A percentile compares a stretch with the other conserved stretches of the same genome.
Conservation (phyloP, 1,140 invertebrate genomes). For the Danaus plexippus region DNA sequence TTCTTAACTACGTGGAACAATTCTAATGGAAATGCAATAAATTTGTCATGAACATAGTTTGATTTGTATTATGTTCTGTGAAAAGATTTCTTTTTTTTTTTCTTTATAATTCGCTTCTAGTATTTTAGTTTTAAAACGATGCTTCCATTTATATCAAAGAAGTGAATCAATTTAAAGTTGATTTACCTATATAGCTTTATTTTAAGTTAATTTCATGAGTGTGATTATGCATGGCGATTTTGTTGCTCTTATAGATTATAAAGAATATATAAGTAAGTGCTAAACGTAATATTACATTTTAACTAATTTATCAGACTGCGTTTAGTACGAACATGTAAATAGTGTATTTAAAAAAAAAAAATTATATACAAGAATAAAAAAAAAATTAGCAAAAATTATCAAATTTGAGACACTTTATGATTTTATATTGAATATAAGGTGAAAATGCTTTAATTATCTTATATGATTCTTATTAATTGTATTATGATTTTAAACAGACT, state of each 20-base stretch:
- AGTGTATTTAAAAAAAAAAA: constrained; percentile 50
- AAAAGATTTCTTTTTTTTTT: constrained; percentile 27
- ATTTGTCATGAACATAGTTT: no score
- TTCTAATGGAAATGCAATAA: no score
- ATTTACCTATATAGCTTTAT: constrained; percentile 54
- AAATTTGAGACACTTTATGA: constrained; percentile 56
- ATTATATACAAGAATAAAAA: constrained; percentile 25
- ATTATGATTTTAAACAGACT: constrained; percentile 69
- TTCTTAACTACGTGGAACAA: constrained; percentile 5
- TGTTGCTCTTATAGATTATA: constrained; percentile 54
- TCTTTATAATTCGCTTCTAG: constrained; percentile 33
- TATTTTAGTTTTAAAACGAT: constrained; percentile 62
- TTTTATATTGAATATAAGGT: constrained; percentile 68
- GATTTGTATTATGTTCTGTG: no score
- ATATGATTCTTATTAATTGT: constrained; percentile 61
- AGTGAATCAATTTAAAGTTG: constrained; percentile 64
- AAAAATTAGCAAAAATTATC: constrained; percentile 55
- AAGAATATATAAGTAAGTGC: constrained; percentile 41
- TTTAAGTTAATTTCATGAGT: constrained; percentile 58
- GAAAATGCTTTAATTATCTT: constrained; percentile 70
- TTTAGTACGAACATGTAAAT: constrained; percentile 58
- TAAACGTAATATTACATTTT: constrained; percentile 45
- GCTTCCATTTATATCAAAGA: constrained; percentile 72
- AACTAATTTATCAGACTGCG: constrained; percentile 60
- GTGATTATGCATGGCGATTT: constrained; percentile 65